Percentiles rank a stretch among this genome's conserved stretches.
Conservation (phyloP, 2,888 invertebrate genomes). For the Nineta flava region DNA sequence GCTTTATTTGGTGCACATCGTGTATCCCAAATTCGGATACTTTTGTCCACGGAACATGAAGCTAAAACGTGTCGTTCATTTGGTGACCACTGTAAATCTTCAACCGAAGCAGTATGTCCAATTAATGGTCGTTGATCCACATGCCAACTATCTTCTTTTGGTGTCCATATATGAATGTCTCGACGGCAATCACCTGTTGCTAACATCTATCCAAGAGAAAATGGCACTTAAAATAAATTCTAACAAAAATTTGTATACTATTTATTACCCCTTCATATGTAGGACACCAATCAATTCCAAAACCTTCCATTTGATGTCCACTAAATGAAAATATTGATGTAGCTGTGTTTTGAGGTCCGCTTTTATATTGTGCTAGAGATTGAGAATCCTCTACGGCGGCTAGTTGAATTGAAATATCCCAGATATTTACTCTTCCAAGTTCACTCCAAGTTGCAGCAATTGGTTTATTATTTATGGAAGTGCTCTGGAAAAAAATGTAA, state of each 20-base stretch:
- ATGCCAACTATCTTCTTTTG: slow-evolving; percentile 68
- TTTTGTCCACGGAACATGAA: slow-evolving; percentile 77
- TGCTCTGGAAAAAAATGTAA: slow-evolving; percentile 30
- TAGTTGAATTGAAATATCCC: slow-evolving; percentile 72
- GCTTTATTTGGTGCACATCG: slow-evolving; percentile 74
- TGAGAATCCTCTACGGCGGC: slow-evolving; percentile 61
- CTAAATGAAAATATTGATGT: slow-evolving; percentile 61
- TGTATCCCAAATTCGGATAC: slow-evolving; percentile 92
- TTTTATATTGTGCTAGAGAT: slow-evolving; percentile 44
- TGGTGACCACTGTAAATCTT: slow-evolving; percentile 98
- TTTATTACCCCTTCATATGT: slow-evolving; percentile 53
- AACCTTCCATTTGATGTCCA: slow-evolving; percentile 90
- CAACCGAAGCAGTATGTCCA: slow-evolving; percentile 85
- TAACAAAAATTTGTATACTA: background rate
- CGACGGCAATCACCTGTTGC: slow-evolving; percentile 89
- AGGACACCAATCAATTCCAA: slow-evolving; percentile 85
- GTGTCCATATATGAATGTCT: slow-evolving; percentile 89
- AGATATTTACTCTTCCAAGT: slow-evolving; percentile 78
- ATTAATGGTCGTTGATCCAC: slow-evolving; percentile 79
- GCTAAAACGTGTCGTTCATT: slow-evolving; percentile 81
- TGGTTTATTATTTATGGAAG: slow-evolving; percentile 43
- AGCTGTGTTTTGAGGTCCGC: slow-evolving; percentile 33
- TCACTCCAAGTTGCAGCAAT: slow-evolving; percentile 95
- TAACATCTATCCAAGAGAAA: slow-evolving; percentile 62
- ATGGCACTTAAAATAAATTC: background rate